Evolutionary conservation across 2,113 vertebrate genomes (phyloP).

Genomic region (Sinocyclocheilus anophthalmus): DNA sequence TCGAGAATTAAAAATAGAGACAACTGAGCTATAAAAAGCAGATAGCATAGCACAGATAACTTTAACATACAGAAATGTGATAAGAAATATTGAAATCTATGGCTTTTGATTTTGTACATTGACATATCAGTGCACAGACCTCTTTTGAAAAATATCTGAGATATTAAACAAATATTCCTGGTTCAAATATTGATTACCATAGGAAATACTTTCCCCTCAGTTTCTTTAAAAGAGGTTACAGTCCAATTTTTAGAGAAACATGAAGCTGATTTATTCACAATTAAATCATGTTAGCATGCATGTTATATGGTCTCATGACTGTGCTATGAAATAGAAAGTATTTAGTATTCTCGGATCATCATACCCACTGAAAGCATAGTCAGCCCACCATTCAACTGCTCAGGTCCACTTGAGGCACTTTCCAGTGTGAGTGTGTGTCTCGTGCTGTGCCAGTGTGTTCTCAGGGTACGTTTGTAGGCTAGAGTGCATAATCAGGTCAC

Average conservation of each 20-base stretch:
- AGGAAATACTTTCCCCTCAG: too few relatives aligned
- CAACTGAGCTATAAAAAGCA: not conserved
- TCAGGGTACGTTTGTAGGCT: constrained; percentile 16
- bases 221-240: too few relatives aligned
- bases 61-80: not conserved
- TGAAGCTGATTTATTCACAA: not conserved
- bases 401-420: constrained; percentile 37
- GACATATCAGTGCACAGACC: not conserved
- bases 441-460: constrained; percentile 5
- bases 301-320: not conserved
- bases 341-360: not conserved
- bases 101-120: not conserved
- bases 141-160: not conserved
- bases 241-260: too few relatives aligned
- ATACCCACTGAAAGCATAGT: constrained; percentile 30
- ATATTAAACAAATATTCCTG: not conserved
- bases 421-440: not conserved
- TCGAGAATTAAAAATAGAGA: not conserved
- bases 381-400: not conserved
- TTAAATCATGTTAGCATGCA: not conserved
- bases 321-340: not conserved
- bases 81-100: not conserved
- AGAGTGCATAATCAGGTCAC: constrained; percentile 14
- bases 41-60: not conserved
- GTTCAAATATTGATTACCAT: not conserved